phyloP scores from a whole-genome alignment of 2,888 invertebrate genomes.

The Cacoxenus indagator region DNA sequence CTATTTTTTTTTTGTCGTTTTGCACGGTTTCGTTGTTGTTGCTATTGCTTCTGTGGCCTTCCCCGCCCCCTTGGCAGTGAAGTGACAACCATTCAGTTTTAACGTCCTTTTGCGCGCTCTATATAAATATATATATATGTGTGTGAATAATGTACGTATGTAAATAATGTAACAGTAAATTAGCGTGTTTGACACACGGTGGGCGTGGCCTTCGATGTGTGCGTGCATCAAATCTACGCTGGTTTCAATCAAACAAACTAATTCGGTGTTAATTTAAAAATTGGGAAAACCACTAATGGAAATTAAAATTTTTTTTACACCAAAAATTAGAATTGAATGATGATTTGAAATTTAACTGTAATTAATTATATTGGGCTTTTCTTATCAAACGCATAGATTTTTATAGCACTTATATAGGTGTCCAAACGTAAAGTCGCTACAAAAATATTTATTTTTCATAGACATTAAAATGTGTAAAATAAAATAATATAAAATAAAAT shows the following conservation, averaged over 20 bases:
- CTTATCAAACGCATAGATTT: no score
- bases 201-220: slow-evolving; percentile 57
- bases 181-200: slow-evolving; percentile 58
- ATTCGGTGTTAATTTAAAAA: background rate
- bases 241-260: background rate
- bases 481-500: no score
- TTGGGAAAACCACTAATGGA: background rate
- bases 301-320: slow-evolving; percentile 30
- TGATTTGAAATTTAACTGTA: no score
- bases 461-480: no score
- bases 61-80: slow-evolving; percentile 52
- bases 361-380: no score
- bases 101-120: slow-evolving; percentile 34
- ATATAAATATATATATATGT: slow-evolving; percentile 22
- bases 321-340: slow-evolving; percentile 30
- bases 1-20: slow-evolving; percentile 39
- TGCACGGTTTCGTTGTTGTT: no score
- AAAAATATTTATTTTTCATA: no score
- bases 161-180: slow-evolving; percentile 64
- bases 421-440: no score
- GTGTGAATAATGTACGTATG: slow-evolving; percentile 38
- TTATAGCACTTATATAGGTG: no score
- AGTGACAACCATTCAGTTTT: slow-evolving; percentile 63
- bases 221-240: slow-evolving; percentile 44
- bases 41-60: background rate